Evolutionary conservation across 2,113 vertebrate genomes (phyloP), one percentile per base, ranked within the genome.

Genomic region (Scortum barcoo): DNA sequence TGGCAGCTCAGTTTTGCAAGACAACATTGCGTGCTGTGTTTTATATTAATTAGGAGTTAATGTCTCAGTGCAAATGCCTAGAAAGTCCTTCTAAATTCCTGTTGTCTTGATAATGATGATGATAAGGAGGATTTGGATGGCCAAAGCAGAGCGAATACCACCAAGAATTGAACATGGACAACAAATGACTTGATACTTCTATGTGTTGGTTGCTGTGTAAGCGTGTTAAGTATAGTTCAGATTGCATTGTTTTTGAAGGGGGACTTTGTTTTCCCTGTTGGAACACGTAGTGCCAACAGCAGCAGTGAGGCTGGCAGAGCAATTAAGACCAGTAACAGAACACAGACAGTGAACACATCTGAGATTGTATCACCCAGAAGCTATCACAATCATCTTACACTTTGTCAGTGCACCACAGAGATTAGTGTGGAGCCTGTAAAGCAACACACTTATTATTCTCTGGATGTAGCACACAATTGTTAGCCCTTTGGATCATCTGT

Each of bases 301-400:
- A 20, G 14, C 5, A 19, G 48, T 30, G 58, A 40, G 17, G 13
- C 12, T 10, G 9, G 14, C 17, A 53, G n/a, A 51, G 30, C 54
- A 54, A 61, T 62, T 26, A 72, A 80, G 40, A 76, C 10, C 4
- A 30, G 33, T 19, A 68, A 48, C 8, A 72, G 60, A 67, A 16
- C 48, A 54, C 56, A 38, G 26, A 80, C 56, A 73, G 16, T 14
- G 26, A 62, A 54, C 74, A 20, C 33, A 44, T 42, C 40, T 16
- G 19, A 83, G 83, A 69, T 69, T 28, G 40, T 62, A 85, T 66
- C 56, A 74, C 42, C 54, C 26, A 19, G 61, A 65, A 65, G 66
- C 66, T 51, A 57, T 48, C 9, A 2, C 19, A 69, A 63, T 57
- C 51, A 68, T 76, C 1, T 73, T 12, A 46, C 46, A 51, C 63